Conservation (phyloP, 1,140 invertebrate species). For the Elysia chlorotica region DNA sequence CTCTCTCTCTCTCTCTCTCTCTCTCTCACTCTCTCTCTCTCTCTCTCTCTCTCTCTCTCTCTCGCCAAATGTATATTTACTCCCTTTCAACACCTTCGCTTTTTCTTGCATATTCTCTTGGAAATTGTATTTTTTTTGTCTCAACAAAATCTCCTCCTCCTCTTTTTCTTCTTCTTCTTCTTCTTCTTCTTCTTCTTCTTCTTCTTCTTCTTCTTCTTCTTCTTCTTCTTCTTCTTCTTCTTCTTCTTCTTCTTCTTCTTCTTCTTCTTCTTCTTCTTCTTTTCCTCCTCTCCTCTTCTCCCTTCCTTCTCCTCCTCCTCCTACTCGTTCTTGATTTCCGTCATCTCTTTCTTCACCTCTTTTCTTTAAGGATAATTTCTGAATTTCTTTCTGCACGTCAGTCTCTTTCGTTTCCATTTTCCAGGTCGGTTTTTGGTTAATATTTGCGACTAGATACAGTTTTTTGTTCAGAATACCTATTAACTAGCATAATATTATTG, state of each 20-base stretch:
- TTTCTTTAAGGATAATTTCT: background rate
- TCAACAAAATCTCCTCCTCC: background rate
- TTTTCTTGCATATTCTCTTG: background rate
- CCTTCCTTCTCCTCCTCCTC: background rate
- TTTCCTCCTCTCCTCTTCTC: background rate
- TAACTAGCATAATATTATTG: no score
- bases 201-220: background rate
- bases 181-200: background rate
- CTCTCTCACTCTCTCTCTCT: background rate
- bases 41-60: background rate
- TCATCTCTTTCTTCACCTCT: background rate
- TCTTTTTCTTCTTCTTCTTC: background rate
- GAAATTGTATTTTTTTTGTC: background rate
- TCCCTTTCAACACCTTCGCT: background rate
- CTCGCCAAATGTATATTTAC: background rate
- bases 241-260: background rate
- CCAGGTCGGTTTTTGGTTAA: background rate
- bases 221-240: background rate
- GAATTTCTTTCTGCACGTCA: background rate
- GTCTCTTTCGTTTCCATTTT: background rate
- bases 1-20: background rate
- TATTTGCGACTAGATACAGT: background rate
- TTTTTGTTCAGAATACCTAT: no score
- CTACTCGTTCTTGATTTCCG: background rate
- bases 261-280: background rate